Conservation (phyloP, 2,113 vertebrate genomes). For the Entomyzon cyanotis region DNA sequence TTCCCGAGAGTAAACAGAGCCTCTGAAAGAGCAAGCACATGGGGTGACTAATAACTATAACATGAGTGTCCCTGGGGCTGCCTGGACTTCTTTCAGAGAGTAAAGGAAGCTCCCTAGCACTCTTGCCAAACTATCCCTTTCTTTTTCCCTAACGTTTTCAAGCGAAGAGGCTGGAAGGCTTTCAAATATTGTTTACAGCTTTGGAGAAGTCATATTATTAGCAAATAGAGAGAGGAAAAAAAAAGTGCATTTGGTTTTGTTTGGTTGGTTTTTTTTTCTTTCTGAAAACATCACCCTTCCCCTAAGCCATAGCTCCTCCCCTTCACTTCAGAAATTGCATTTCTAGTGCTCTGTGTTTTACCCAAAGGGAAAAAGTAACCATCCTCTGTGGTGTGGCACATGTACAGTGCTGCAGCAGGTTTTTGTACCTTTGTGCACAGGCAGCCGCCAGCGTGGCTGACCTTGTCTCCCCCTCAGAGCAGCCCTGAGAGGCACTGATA, state of each 20-base stretch:
- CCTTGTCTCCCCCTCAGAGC: neutral
- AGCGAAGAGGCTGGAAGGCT: neutral
- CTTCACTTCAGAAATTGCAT: neutral
- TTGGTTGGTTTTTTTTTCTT: neutral
- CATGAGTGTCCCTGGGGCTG: neutral
- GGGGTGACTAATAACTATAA: neutral
- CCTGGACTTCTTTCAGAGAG: neutral
- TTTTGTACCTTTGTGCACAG: neutral
- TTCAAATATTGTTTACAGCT: neutral
- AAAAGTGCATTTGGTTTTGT: neutral
- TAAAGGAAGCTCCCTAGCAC: neutral
- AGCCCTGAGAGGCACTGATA: neutral
- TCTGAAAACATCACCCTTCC: neutral
- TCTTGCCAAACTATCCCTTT: neutral
- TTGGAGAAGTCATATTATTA: neutral
- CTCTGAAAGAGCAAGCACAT: neutral
- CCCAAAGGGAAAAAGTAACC: neutral
- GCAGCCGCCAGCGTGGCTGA: neutral
- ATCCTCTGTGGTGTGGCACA: accelerated
- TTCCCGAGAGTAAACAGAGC: neutral
- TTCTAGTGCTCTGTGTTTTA: neutral
- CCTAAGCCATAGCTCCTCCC: neutral
- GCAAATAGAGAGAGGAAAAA: too few species aligned
- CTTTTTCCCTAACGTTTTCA: neutral
- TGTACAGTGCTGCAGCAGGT: neutral